Percentiles rank a stretch among this genome's conserved stretches.
Conservation (phyloP, 2,888 invertebrate species). For the Eudasyphora cyanicolor region DNA sequence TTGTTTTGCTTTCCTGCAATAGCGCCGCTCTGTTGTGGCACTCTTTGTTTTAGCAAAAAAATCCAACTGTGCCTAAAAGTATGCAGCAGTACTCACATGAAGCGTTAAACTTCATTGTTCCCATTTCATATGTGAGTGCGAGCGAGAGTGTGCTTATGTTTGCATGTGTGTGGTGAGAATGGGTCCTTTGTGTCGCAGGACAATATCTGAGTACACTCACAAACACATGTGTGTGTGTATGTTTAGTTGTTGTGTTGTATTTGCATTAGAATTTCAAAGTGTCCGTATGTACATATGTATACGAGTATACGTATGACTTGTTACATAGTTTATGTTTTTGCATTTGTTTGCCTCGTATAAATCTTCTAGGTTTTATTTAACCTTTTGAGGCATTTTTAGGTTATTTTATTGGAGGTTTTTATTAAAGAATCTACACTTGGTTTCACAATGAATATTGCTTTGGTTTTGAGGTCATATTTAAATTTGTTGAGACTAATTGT, state of each 20-base stretch:
- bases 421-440: not conserved
- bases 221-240: not conserved
- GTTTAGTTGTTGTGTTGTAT: not conserved
- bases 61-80: conserved; percentile 48
- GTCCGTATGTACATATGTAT: not conserved
- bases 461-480: not conserved
- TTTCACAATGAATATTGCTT: not conserved
- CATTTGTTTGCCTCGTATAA: not conserved
- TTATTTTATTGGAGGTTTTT: not conserved
- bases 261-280: not conserved
- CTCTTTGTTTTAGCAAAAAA: not conserved
- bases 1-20: not conserved
- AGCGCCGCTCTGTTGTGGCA: conserved; percentile 29
- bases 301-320: not conserved
- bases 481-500: not conserved
- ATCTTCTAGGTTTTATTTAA: not conserved
- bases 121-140: conserved; percentile 12
- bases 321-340: not conserved
- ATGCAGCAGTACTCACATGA: conserved; percentile 46
- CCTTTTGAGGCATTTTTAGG: not conserved
- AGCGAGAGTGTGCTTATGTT: not conserved
- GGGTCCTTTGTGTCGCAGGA: not conserved
- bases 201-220: not conserved
- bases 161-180: not conserved
- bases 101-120: conserved; percentile 28